Evolutionary conservation across 2,113 vertebrate species (phyloP), one percentile per base, ranked within the genome.

Genomic region (Tenebrosternarchus preto): DNA sequence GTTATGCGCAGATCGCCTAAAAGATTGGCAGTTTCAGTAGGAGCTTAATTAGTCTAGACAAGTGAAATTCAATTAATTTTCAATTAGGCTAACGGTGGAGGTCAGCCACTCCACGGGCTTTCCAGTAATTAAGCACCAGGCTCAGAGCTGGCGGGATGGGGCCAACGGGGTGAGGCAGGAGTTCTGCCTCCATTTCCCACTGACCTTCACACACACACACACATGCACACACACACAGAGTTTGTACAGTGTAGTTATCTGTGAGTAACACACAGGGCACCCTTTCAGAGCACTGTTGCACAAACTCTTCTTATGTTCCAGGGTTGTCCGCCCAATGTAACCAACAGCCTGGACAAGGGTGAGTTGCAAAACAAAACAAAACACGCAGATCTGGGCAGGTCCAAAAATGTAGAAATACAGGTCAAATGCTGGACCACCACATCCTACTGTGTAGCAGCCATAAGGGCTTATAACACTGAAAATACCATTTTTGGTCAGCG

Each of bases 61-160:
- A 92, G 88, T 87, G 83, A 90, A 90, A 90, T 92, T 92, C 92
- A 93, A 93, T 93, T 93, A 92, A 90, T 91, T 93, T 93, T 92
- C 91, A 93, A 93, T 93, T 93, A 93, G 87, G 88, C 80, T 85
- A 67, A 85, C 67, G 86, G 88, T 88, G 88, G 91, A 93, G 92
- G 93, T 93, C 92, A 93, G 88, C 87, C 88, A 88, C 80, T 90
- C 85, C 29, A 82, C 81, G 86, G 91, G 89, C 89, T 92, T 88
- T 87, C 85, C 78, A 88, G 90, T 92, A 92, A 93, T 93, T 93
- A 93, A 92, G 92, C 92, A 85, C 75, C 66, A 84, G 85, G 86
- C 88, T 80, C 88, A 91, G 78, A 27, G 87, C 85, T 86, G 88
- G 84, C 85, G 85, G 86, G 85, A 88, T 78, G 83, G 87, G 82